A percentile compares a stretch with the other conserved stretches of the same genome.
phyloP scores from a whole-genome alignment of 2,113 vertebrate genomes.

The Alligator mississippiensis region DNA sequence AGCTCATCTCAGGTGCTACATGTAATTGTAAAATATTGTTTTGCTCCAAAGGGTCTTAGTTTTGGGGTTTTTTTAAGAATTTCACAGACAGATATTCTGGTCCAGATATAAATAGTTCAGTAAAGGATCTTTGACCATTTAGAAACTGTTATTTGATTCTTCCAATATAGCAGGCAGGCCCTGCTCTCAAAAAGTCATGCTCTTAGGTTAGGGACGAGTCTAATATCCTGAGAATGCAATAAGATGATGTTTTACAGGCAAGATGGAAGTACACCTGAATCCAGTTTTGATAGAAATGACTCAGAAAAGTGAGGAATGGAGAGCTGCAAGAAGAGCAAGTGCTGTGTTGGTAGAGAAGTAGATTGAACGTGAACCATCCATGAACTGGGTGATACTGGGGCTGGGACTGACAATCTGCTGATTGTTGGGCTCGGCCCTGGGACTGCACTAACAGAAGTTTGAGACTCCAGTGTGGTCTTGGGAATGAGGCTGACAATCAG shows the following conservation, averaged over 20 bases:
- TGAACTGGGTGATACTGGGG: too few species aligned
- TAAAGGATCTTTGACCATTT: constrained; percentile 64
- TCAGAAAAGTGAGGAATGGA: background rate
- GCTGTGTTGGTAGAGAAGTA: background rate
- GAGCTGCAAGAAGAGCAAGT: background rate
- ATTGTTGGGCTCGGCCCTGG: too few species aligned
- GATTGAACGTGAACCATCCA: background rate
- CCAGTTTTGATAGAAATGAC: background rate
- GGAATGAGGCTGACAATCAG: too few species aligned
- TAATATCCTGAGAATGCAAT: constrained; percentile 68
- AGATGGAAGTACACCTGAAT: constrained; percentile 48
- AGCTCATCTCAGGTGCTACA: background rate
- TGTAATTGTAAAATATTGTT: background rate
- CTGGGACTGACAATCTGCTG: too few species aligned
- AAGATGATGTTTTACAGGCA: constrained; percentile 63
- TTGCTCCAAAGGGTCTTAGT: background rate
- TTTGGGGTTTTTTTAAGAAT: constrained; percentile 26
- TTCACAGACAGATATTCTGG: constrained; percentile 23
- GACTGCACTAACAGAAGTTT: too few species aligned
- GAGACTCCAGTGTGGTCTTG: too few species aligned
- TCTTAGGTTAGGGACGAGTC: constrained; percentile 69
- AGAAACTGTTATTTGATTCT: constrained; percentile 68
- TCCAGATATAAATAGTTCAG: constrained; percentile 44
- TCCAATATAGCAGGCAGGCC: constrained; percentile 71
- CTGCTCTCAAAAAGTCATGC: constrained; percentile 72